These are phyloP conservation scores for Neomorphus geoffroyi DNA, from an alignment of 2,797 vertebrate species.

Conservation along the genomic window DNA sequence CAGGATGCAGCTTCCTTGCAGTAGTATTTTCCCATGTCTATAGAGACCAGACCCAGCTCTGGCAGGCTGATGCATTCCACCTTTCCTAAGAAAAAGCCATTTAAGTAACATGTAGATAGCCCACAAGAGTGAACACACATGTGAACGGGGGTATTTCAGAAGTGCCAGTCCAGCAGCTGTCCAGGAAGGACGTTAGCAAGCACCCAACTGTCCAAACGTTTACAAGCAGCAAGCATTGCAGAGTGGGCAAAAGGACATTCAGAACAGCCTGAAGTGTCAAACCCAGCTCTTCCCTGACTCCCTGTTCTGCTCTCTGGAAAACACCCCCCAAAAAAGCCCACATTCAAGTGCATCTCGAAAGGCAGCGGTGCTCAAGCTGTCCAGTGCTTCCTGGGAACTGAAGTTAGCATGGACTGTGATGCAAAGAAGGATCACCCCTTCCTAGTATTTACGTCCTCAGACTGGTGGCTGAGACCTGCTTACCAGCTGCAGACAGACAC, in stretches of 20 bases:
- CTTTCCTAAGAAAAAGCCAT: neutral
- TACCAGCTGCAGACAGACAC: neutral
- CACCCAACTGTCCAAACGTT: fast-evolving
- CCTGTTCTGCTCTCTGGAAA: neutral
- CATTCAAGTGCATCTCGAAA: neutral
- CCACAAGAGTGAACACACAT: neutral
- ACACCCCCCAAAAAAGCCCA: neutral
- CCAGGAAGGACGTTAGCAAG: neutral
- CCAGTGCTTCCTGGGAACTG: neutral
- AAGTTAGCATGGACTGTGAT: neutral
- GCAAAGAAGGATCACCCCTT: neutral
- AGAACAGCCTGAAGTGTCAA: neutral
- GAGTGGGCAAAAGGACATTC: neutral
- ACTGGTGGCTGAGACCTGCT: neutral
- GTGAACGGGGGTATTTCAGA: neutral
- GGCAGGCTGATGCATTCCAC: neutral
- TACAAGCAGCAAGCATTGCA: neutral
- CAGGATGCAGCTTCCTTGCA: neutral
- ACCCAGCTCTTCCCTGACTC: neutral
- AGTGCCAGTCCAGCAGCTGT: neutral
- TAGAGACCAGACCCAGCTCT: neutral
- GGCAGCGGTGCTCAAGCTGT: neutral
- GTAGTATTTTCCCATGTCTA: neutral
- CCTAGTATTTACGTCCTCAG: neutral
- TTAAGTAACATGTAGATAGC: neutral